phyloP scores from a whole-genome alignment of 2,797 vertebrate genomes.

The Peromyscus aztecus region DNA sequence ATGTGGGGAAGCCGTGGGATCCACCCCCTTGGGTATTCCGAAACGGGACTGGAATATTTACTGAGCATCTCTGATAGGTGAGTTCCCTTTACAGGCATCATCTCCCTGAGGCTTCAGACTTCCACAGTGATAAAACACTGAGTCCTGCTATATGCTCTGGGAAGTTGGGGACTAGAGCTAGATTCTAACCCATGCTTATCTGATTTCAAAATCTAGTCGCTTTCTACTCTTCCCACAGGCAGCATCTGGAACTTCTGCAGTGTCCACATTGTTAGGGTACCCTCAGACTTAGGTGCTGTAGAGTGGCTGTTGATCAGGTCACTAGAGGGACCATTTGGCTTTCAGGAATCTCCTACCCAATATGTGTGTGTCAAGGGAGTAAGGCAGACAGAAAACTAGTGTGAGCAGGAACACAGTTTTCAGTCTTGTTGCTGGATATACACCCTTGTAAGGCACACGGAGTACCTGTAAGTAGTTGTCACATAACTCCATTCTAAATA shows the following conservation, averaged over 20 bases:
- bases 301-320: neutral
- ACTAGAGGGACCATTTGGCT: neutral
- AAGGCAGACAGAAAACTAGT: neutral
- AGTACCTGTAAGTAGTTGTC: neutral
- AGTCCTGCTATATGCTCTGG: neutral
- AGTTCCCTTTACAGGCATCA: neutral
- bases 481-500: neutral
- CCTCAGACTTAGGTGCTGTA: neutral
- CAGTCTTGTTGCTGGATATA: neutral
- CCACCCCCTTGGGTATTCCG: neutral
- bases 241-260: conserved; percentile 6
- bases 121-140: neutral
- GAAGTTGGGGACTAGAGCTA: neutral
- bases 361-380: no score
- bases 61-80: neutral
- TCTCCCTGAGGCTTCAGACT: neutral
- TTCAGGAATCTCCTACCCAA: neutral
- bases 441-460: neutral
- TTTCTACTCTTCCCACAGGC: neutral
- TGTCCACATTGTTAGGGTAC: neutral
- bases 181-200: neutral
- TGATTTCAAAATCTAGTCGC: neutral
- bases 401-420: neutral
- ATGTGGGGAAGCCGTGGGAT: accelerated
- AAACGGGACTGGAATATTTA: neutral